phyloP scores from a whole-genome alignment of 2,797 vertebrate species.

The Siniperca scherzeri region DNA sequence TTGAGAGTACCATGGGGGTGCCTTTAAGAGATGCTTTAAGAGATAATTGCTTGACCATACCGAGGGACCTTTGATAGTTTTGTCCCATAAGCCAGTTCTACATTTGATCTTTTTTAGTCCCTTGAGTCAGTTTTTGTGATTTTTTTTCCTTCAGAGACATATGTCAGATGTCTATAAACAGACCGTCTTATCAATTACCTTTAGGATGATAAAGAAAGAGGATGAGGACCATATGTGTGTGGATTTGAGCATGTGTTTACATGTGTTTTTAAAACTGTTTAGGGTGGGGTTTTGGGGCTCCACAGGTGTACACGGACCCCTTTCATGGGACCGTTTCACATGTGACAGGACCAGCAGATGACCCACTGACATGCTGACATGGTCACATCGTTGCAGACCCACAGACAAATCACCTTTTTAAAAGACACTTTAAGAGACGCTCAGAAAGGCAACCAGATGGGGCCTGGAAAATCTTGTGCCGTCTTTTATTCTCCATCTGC shows the following conservation, averaged over 20 bases:
- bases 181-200: constrained; percentile 65
- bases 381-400: constrained; percentile 59
- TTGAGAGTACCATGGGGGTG: constrained; percentile 76
- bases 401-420: constrained; percentile 84
- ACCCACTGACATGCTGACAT: constrained; percentile 66
- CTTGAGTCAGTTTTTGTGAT: constrained; percentile 35
- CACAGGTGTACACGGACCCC: constrained; percentile 64
- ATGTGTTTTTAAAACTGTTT: constrained; percentile 63
- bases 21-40: constrained; percentile 80
- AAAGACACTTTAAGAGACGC: constrained; percentile 83
- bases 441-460: constrained; percentile 82
- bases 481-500: constrained; percentile 82
- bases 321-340: constrained; percentile 58
- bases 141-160: constrained; percentile 50
- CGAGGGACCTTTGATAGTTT: constrained; percentile 68
- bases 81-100: constrained; percentile 54
- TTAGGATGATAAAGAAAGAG: constrained; percentile 51
- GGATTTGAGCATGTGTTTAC: constrained; percentile 59
- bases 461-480: constrained; percentile 76
- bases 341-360: constrained; percentile 71
- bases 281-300: constrained; percentile 37
- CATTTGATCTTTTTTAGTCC: constrained; percentile 61
- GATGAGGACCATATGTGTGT: constrained; percentile 61
- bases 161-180: constrained; percentile 66
- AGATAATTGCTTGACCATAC: constrained; percentile 83